Evolutionary conservation across 2,113 vertebrate genomes (phyloP), one percentile per base, ranked within the genome.

Genomic region (Indicator maculatus): DNA sequence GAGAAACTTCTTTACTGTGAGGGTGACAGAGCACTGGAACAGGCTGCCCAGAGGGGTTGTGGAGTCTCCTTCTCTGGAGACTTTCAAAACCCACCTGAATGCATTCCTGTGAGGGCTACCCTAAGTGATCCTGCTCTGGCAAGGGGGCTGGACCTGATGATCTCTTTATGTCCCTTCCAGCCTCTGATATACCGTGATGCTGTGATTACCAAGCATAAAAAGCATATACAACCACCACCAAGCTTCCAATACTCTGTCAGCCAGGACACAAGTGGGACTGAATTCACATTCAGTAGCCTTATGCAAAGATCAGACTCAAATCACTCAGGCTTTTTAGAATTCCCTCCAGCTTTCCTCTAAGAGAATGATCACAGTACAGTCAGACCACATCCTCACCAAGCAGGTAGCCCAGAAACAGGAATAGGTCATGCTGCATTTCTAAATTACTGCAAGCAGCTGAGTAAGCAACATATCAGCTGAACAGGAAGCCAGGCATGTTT

Each of bases 391-490:
- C 85, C 76, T 93, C 81, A 80, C 89, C 83, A 95, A 93, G 97
- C 93, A 94, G 69, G 90, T 94, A 96, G 93, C 70, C 95, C 60
- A 92, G 95, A 97, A 97, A 97, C 90, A 97, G 82, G 91, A 97
- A 97, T 74, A 96, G 27, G 44, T 95, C 64, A 91, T 95, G 90
- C 80, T 45, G 94, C 0, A 30, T 90, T 96, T 93, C 91, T 95
- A 94, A 93, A 93, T 83, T 90, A 96, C 93, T 53, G 10, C 87
- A 95, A 94, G 95, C 97, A 97, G 97, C 98, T 98, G 98, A 97
- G 95, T 95, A 98, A 98, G 97, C 97, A 97, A 89, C 83, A 77
- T 89, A 89, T 91, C 93, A 94, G 70, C 69, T 85, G 94, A 96
- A 96, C 92, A 97, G 97, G 96, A 98, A 97, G 89, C 72, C 74